Conservation (phyloP, 2,888 invertebrate genomes). For the Agriopis leucophaearia region DNA sequence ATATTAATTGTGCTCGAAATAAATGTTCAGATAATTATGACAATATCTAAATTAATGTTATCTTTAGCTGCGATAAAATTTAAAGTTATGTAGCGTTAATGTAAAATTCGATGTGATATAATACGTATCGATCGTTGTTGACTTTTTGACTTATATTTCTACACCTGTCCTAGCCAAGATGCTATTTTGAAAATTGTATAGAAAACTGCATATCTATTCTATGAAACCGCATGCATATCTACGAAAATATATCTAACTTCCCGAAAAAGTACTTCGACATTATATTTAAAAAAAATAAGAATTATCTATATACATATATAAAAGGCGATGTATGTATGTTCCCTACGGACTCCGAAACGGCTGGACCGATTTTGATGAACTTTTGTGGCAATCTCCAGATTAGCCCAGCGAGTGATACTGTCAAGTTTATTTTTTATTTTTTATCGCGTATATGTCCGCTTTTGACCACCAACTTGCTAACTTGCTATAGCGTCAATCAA, state of each 20-base stretch:
- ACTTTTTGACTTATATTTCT: constrained; percentile 49
- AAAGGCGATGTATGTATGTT: too few relatives aligned
- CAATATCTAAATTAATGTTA: constrained; percentile 29
- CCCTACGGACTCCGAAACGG: too few relatives aligned
- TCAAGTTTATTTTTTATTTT: too few relatives aligned
- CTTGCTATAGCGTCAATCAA: too few relatives aligned
- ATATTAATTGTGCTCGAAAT: not conserved
- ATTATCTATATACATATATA: too few relatives aligned
- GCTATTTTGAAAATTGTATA: constrained; percentile 16
- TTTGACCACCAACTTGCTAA: too few relatives aligned
- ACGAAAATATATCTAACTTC: not conserved
- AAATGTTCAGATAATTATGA: constrained; percentile 3
- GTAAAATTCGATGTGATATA: constrained; percentile 67
- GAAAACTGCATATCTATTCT: constrained; percentile 24
- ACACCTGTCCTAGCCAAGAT: constrained; percentile 23
- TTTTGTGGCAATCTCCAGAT: too few relatives aligned
- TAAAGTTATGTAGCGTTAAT: constrained; percentile 36
- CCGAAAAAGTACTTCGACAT: constrained; percentile 17
- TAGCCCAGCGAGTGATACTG: too few relatives aligned
- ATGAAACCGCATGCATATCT: constrained; percentile 31
- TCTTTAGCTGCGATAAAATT: constrained; percentile 7
- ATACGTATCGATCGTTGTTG: constrained; percentile 54
- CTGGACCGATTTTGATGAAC: too few relatives aligned
- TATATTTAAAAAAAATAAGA: too few relatives aligned
- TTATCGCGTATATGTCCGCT: too few relatives aligned